These are phyloP conservation scores for Hucho hucho DNA, from an alignment of 2,113 vertebrate species.

Conservation along the genomic window DNA sequence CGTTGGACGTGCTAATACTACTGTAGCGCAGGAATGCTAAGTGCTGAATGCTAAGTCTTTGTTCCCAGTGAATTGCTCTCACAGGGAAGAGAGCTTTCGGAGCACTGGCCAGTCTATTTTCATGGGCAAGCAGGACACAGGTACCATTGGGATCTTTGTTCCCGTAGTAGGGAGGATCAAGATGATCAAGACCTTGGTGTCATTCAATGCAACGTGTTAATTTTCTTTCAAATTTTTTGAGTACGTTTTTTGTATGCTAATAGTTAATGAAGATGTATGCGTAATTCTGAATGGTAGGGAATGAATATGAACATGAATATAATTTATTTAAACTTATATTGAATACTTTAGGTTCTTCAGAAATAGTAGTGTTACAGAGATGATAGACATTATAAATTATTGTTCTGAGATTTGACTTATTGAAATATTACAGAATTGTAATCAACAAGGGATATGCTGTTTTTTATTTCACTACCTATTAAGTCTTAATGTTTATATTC, in stretches of 20 bases:
- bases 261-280: constrained; percentile 34
- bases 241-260: constrained; percentile 44
- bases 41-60: constrained; percentile 36
- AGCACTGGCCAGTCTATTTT: constrained; percentile 36
- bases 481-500: constrained; percentile 34
- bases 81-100: constrained; percentile 29
- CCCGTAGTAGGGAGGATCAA: constrained; percentile 40
- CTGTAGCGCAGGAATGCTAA: constrained; percentile 38
- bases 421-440: constrained; percentile 28
- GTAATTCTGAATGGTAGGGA: constrained; percentile 39
- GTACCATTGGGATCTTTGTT: constrained; percentile 34
- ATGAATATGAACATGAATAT: constrained; percentile 15
- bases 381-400: constrained; percentile 21
- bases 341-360: constrained; percentile 25
- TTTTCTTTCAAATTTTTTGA: constrained; percentile 19
- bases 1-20: constrained; percentile 46
- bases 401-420: constrained; percentile 22
- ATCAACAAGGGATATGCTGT: constrained; percentile 7
- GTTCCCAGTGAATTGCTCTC: constrained; percentile 44
- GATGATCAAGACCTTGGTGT: constrained; percentile 16
- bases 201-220: constrained; percentile 33
- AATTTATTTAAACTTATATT: constrained; percentile 19
- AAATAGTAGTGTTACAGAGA: constrained; percentile 38
- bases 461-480: constrained; percentile 9
- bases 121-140: constrained; percentile 47